phyloP scores from a whole-genome alignment of 2,797 vertebrate species.

The Lepus oiostolus region DNA sequence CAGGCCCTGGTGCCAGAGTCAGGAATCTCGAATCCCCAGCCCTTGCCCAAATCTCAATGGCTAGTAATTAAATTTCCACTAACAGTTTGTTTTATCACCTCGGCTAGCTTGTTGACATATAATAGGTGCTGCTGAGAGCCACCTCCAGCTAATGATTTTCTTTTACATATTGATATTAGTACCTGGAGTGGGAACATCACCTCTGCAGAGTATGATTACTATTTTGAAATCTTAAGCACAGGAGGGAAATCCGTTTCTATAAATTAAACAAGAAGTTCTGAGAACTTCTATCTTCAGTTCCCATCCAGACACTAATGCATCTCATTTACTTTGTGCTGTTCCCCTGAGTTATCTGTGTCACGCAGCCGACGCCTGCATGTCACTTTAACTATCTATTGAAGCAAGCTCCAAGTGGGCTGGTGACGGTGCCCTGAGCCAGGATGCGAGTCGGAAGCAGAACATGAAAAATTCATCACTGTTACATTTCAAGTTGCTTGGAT shows the following conservation, averaged over 20 bases:
- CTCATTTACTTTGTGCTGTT: conserved; percentile 94
- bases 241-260: conserved; percentile 88
- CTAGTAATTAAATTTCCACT: conserved; percentile 80
- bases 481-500: conserved; percentile 90
- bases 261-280: conserved; percentile 96
- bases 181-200: conserved; percentile 89
- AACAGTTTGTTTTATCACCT: conserved; percentile 84
- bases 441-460: conserved; percentile 86
- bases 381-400: conserved; percentile 91
- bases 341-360: conserved; percentile 95
- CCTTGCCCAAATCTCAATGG: conserved; percentile 62
- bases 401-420: conserved; percentile 90
- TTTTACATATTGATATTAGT: conserved; percentile 90
- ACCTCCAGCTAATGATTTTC: conserved; percentile 88
- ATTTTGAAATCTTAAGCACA: conserved; percentile 91
- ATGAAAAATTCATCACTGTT: conserved; percentile 93
- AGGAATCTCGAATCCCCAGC: conserved; percentile 69
- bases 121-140: conserved; percentile 85
- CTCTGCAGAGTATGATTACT: conserved; percentile 89
- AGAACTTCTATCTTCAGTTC: conserved; percentile 96
- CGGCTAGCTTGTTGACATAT: conserved; percentile 87
- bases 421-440: conserved; percentile 89
- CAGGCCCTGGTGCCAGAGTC: conserved; percentile 43
- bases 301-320: conserved; percentile 96
- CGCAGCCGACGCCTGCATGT: conserved; percentile 91